phyloP scores from a whole-genome alignment of 2,888 invertebrate species.

The Sympetrum striolatum region DNA sequence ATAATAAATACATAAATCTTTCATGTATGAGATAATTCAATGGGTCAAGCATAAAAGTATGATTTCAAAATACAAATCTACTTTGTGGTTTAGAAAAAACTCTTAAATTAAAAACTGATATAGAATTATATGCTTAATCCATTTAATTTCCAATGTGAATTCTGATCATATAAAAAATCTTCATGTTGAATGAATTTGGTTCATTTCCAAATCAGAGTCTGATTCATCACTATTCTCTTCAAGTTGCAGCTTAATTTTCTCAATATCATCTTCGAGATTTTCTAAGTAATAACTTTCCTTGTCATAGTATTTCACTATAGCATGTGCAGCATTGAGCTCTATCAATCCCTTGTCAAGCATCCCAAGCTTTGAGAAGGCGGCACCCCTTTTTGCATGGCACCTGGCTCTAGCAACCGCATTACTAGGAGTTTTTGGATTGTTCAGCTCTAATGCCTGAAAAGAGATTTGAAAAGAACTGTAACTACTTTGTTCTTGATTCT shows the following conservation, averaged over 20 bases:
- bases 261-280: background rate
- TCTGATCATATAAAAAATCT: background rate
- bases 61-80: too few relatives aligned
- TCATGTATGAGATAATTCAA: too few relatives aligned
- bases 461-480: too few relatives aligned
- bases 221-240: background rate
- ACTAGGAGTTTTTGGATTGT: slow-evolving; percentile 74
- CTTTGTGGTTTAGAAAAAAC: too few relatives aligned
- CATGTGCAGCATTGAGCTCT: slow-evolving; percentile 74
- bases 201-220: background rate
- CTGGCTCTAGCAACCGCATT: slow-evolving; percentile 75
- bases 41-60: too few relatives aligned
- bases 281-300: background rate
- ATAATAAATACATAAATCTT: too few relatives aligned
- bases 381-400: slow-evolving; percentile 77
- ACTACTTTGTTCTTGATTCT: too few relatives aligned
- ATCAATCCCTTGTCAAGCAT: slow-evolving; percentile 72
- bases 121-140: background rate
- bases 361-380: slow-evolving; percentile 74
- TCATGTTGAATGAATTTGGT: background rate
- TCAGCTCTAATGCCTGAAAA: slow-evolving; percentile 72
- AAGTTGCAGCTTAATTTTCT: background rate
- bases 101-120: too few relatives aligned
- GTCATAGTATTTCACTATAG: background rate
- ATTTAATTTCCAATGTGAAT: background rate